phyloP scores from a whole-genome alignment of 1,140 invertebrate genomes.

The Dendroctonus valens region DNA sequence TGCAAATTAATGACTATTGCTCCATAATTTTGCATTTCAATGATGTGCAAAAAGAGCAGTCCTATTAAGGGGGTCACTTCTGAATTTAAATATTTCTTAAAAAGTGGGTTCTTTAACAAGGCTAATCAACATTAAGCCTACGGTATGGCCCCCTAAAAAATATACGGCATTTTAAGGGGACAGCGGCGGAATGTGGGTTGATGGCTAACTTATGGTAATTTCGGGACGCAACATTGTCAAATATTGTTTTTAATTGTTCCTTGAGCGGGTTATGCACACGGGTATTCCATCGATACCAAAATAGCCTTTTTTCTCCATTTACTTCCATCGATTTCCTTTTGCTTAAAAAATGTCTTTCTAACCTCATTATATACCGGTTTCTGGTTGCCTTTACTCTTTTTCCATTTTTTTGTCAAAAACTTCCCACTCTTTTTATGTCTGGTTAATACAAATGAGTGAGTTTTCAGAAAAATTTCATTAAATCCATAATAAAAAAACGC shows the following conservation, averaged over 20 bases:
- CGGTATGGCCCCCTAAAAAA: constrained; percentile 19
- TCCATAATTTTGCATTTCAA: constrained; percentile 32
- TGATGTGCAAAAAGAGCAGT: constrained; percentile 33
- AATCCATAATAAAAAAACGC: too few species aligned
- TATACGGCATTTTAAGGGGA: constrained; percentile 13
- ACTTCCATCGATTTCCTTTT: too few species aligned
- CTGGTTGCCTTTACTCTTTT: too few species aligned
- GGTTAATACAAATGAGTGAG: too few species aligned
- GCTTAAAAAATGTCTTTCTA: too few species aligned
- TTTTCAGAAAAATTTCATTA: too few species aligned
- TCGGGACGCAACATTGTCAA: constrained; percentile 2
- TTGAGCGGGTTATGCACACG: background rate
- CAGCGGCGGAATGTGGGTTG: constrained; percentile 15
- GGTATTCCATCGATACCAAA: too few species aligned
- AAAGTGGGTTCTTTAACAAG: constrained; percentile 32
- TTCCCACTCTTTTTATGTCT: too few species aligned
- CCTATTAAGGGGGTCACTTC: constrained; percentile 33
- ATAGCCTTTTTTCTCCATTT: too few species aligned
- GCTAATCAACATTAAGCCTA: constrained; percentile 30
- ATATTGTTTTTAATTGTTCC: constrained; percentile 10
- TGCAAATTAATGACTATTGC: constrained; percentile 33
- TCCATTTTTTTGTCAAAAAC: too few species aligned
- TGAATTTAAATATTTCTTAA: constrained; percentile 35
- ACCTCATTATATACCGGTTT: too few species aligned
- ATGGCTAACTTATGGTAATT: constrained; percentile 17